Evolutionary conservation across 2,113 vertebrate genomes (phyloP), one percentile per base, ranked within the genome.

Genomic region (Hippolais icterina): DNA sequence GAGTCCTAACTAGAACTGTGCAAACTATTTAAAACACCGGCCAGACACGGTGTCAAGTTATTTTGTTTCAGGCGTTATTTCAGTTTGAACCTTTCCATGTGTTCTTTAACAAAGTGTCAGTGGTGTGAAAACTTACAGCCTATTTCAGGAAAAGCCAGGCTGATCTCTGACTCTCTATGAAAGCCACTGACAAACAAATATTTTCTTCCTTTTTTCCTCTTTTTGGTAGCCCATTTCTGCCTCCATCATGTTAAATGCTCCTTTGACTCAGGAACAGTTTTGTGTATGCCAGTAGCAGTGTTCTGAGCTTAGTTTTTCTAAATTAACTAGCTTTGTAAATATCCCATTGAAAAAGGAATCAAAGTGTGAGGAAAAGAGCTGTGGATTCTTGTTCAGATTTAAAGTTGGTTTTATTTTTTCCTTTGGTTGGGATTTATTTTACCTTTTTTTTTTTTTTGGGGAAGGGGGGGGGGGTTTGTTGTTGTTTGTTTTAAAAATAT

Each of bases 91-190:
- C 23, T 60, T 92, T 68, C 92, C 69, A 41, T 86, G 90, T 93
- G 90, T 92, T 96, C 75, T 71, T 59, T 37, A 78, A 25, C 60
- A 64, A 60, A 78, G 47, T 89, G 88, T 60, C 24, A 70, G 57
- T 13, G 20, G 14, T 93, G 85, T 77, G 93, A 95, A 96, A 93
- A 47, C 16, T 13, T 41, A 3, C 5, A 66, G 66, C 28, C 52
- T 88, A 91, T 92, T 95, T 96, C 72, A 83, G 72, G 85, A 68
- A 95, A 87, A 92, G 35, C 54, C 44, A 72, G 37, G 15, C 84
- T 90, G 93, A 83, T 79, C 87, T 75, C 78, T 89, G 77, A 41
- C 46, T 79, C 75, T 50, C 27, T 39, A 5, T 41, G 77, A 78
- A 89, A 87, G 41, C 60, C 76, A 61, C 1, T 56, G 29, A 70